phyloP scores from a whole-genome alignment of 2,888 invertebrate species.

The Drosophila rubida region DNA sequence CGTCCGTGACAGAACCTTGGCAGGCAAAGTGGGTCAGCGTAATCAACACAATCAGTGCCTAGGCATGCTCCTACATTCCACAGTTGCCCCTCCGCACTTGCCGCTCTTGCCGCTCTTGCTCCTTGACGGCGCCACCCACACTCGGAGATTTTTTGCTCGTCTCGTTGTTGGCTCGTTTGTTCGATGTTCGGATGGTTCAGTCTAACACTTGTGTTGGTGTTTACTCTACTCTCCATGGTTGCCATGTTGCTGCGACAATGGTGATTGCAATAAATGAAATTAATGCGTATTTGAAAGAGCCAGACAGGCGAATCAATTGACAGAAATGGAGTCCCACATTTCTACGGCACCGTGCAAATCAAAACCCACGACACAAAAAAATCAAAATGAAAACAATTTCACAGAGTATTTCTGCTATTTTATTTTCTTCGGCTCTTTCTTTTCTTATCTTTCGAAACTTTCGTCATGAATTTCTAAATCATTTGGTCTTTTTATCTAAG shows the following conservation, averaged over 20 bases:
- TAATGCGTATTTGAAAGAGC: slow-evolving; percentile 78
- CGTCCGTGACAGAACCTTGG: slow-evolving; percentile 52
- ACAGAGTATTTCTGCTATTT: slow-evolving; percentile 14
- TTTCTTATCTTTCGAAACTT: slow-evolving; percentile 1
- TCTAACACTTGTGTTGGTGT: slow-evolving; percentile 61
- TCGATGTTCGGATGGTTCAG: slow-evolving; percentile 16
- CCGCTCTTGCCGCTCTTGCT: slow-evolving; percentile 16
- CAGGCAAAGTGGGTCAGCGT: slow-evolving; percentile 74
- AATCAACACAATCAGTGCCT: slow-evolving; percentile 77
- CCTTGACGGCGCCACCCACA: slow-evolving; percentile 39
- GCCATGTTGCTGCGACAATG: slow-evolving; percentile 70
- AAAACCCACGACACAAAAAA: slow-evolving; percentile 28
- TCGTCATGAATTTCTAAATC: slow-evolving; percentile 10
- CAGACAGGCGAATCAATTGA: slow-evolving; percentile 82
- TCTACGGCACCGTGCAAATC: slow-evolving; percentile 41
- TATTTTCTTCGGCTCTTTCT: slow-evolving; percentile 11
- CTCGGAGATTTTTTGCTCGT: slow-evolving; percentile 33
- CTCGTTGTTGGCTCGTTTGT: background rate
- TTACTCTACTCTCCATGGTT: slow-evolving; percentile 69
- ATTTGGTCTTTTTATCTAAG: background rate
- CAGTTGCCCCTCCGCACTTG: background rate
- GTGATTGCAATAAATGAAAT: slow-evolving; percentile 81
- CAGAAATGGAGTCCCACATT: slow-evolving; percentile 70
- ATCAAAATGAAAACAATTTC: slow-evolving; percentile 35
- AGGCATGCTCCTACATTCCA: slow-evolving; percentile 58